phyloP scores from a whole-genome alignment of 2,888 invertebrate genomes.

The Plagodis dolabraria region DNA sequence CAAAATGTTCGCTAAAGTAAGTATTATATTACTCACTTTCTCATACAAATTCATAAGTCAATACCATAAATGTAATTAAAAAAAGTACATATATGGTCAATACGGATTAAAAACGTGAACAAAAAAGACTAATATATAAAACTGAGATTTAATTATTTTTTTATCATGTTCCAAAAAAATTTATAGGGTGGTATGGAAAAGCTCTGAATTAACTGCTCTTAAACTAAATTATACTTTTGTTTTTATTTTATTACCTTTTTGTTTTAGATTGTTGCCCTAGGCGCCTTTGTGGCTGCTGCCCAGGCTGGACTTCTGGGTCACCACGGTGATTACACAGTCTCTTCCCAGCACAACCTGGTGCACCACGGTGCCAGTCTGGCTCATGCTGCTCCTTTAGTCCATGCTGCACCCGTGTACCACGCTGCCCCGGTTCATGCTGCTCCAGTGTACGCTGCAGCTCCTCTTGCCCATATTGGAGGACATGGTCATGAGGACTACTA shows the following conservation, averaged over 20 bases:
- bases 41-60: no score
- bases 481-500: constrained; percentile 66
- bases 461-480: constrained; percentile 48
- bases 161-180: no score
- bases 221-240: no score
- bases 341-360: constrained; percentile 48
- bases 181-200: no score
- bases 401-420: constrained; percentile 47
- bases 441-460: constrained; percentile 41
- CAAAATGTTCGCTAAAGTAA: constrained; percentile 81
- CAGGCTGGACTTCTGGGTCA: constrained; percentile 78
- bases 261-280: constrained; percentile 66
- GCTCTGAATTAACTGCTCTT: no score
- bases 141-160: neutral
- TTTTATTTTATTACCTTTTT: no score
- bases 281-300: constrained; percentile 70
- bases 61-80: no score
- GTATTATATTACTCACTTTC: constrained; percentile 39
- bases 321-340: constrained; percentile 44
- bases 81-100: no score
- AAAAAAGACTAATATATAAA: neutral
- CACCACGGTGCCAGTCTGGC: constrained; percentile 45
- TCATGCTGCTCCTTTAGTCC: constrained; percentile 43
- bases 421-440: constrained; percentile 46
- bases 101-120: no score